A percentile compares a stretch with the other conserved stretches of the same genome.
Conservation (phyloP, 2,113 vertebrate genomes). For the Sterna hirundo region DNA sequence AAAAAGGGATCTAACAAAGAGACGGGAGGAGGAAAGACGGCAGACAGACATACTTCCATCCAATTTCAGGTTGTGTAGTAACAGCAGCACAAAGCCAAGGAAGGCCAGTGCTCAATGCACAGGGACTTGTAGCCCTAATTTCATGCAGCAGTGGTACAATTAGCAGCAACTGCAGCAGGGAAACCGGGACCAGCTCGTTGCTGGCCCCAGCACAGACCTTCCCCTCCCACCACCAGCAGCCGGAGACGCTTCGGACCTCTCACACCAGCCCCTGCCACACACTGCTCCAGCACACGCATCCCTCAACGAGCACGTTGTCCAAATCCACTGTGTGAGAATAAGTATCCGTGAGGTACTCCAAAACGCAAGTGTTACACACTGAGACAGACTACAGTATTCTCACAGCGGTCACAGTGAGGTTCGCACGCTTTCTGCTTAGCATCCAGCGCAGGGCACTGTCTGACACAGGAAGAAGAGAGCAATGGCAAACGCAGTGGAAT, state of each 20-base stretch:
- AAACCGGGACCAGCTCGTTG: accelerated
- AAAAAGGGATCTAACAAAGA: neutral
- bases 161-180: neutral
- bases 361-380: accelerated
- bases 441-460: accelerated
- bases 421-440: accelerated
- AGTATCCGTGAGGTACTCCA: neutral
- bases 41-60: neutral
- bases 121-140: neutral
- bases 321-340: neutral
- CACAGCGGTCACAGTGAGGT: neutral
- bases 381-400: too few species aligned
- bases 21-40: neutral
- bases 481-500: neutral
- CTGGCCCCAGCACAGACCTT: accelerated
- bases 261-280: accelerated
- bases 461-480: neutral
- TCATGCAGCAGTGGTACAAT: accelerated
- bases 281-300: accelerated
- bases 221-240: neutral
- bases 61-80: too few species aligned
- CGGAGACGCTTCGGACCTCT: neutral
- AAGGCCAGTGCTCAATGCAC: neutral
- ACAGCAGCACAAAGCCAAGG: accelerated
- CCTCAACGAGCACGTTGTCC: accelerated